Evolutionary conservation across 2,797 vertebrate species (phyloP), one percentile per base, ranked within the genome.

Genomic region (Rhadinocentrus ornatus): DNA sequence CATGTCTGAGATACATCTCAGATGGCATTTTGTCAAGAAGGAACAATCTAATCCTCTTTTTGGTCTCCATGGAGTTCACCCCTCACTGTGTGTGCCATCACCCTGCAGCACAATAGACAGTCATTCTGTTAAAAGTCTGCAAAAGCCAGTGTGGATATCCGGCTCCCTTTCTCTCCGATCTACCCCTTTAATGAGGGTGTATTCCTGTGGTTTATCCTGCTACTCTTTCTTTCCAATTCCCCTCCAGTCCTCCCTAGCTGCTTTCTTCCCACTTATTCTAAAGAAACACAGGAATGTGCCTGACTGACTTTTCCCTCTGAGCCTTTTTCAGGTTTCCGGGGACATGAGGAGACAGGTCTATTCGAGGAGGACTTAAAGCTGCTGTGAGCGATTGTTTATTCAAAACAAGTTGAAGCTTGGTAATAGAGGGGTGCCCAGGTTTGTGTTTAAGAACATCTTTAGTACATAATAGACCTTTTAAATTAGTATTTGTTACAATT

Each of bases 281-380:
- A 88, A 81, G 87, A 91, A 91, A 88, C 81, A 85, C 53, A 85
- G 80, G 77, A 91, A 89, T 89, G 86, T 85, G 84, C 82, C 81
- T 53, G 59, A 70, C 68, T 72, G 78, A 78, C 70, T 84, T 80
- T 79, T 73, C 83, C 84, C 87, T 89, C 82, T 80, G 72, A 86
- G 83, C 73, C 58, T 61, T 81, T 85, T 82, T 86, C 66, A 81
- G 64, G 75, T 84, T 48, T 87, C 85, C 82, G 64, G 86, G 83
- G 86, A 77, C 91, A 79, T 83, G 92, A 91, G 71, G 73, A 58
- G 75, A 81, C 92, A 91, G 41, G 91, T 91, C 80, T 57, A 31
- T 62, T 77, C 67, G 35, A 83, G 76, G 76, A 82, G 65, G 70
- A 76, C 71, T 44, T 50, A 55, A 35, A 70, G 57, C 20, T 26